phyloP scores from a whole-genome alignment of 2,797 vertebrate species.

The Acanthurus leucopareius region DNA sequence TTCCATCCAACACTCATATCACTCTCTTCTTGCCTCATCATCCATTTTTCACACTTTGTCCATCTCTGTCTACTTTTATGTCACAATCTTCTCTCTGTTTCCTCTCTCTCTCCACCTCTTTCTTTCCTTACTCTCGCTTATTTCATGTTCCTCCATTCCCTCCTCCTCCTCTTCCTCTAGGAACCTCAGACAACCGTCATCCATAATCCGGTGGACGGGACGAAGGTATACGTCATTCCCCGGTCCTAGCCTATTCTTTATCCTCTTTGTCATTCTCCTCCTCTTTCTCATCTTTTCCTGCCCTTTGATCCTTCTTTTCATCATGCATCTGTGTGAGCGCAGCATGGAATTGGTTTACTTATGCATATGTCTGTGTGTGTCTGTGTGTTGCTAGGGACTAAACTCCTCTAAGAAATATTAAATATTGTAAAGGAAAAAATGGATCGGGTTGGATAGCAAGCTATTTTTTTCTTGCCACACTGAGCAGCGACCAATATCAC shows the following conservation, averaged over 20 bases:
- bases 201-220: conserved; percentile 96
- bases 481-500: too few relatives aligned
- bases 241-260: conserved; percentile 46
- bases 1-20: conserved; percentile 83
- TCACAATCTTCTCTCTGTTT: conserved; percentile 57
- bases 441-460: too few relatives aligned
- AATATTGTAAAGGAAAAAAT: too few relatives aligned
- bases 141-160: conserved; percentile 54
- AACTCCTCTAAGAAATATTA: too few relatives aligned
- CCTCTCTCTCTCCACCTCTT: conserved; percentile 17
- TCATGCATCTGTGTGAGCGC: conserved; percentile 60
- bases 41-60: conserved; percentile 26
- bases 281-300: conserved; percentile 57
- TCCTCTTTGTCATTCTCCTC: conserved; percentile 55
- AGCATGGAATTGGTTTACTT: conserved; percentile 17
- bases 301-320: conserved; percentile 59
- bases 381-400: not conserved
- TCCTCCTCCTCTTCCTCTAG: conserved; percentile 78
- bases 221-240: conserved; percentile 89
- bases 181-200: conserved; percentile 99
- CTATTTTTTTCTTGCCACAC: too few relatives aligned
- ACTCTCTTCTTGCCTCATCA: conserved; percentile 74
- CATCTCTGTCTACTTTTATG: conserved; percentile 53
- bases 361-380: conserved; percentile 19
- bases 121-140: conserved; percentile 44